Conservation (phyloP, 2,888 invertebrate species). For the Polietes domitor region DNA sequence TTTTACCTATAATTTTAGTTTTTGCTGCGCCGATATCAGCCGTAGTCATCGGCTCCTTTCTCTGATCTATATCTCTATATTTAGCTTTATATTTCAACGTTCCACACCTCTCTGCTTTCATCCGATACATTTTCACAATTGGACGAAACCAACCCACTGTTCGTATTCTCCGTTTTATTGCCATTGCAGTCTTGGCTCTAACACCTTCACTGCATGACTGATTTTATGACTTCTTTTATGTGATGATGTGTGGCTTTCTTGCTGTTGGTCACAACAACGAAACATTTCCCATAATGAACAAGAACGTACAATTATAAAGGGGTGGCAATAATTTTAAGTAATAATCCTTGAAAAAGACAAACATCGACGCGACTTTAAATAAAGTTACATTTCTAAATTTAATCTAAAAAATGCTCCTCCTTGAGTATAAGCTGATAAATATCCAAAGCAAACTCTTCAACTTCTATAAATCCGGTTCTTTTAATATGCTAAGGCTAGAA, state of each 20-base stretch:
- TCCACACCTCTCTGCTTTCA: not conserved
- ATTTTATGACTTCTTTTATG: constrained; percentile 36
- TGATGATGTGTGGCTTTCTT: constrained; percentile 35
- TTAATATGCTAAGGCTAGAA: not conserved
- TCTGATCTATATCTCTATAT: too few species aligned
- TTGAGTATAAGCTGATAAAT: too few species aligned
- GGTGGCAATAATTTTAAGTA: not conserved
- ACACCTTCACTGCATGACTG: not conserved
- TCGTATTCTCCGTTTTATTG: not conserved
- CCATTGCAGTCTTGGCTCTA: not conserved
- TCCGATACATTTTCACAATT: not conserved
- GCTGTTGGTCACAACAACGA: constrained; percentile 6
- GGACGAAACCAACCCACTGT: not conserved
- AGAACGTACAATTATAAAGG: constrained; percentile 16
- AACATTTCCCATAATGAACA: constrained; percentile 4
- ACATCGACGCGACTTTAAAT: too few species aligned
- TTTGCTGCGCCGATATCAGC: too few species aligned
- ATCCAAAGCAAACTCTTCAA: too few species aligned
- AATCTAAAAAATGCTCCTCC: too few species aligned
- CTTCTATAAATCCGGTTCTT: too few species aligned
- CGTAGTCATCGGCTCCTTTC: too few species aligned
- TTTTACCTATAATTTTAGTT: too few species aligned
- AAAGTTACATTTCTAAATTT: too few species aligned
- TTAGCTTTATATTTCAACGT: too few species aligned
- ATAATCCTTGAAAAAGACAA: not conserved